Base-by-base conservation (phyloP, 1,140 invertebrate genomes). In the Triops longicaudatus region DNA sequence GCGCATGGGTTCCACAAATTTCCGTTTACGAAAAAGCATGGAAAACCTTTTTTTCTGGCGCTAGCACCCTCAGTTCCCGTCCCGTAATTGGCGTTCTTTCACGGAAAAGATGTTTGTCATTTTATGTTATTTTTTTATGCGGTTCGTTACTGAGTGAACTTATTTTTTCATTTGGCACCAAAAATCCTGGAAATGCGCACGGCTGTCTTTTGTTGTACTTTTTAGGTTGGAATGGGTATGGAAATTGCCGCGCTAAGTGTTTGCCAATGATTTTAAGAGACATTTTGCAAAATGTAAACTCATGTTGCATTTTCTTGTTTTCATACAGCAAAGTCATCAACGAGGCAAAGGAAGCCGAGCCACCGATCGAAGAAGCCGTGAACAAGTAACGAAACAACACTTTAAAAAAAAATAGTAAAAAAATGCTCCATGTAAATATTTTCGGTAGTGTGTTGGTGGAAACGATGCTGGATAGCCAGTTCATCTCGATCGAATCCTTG, bases 261-360 rank as follows among this genome's bases (percentile, higher is more conserved):
- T 37, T 37, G 31, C 31, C n/a, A 42, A n/a, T 63, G 11, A 22
- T 22, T 27, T 50, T 73, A 12, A 26, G 22, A n/a, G 42, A 26
- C 26, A n/a, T 1, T 26, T 76, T 12, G 42, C 26, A 22, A 31
- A n/a, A n/a, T n/a, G 22, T 22, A 74, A 74, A 74, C 17, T 42
- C n/a, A 27, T 74, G n/a, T 10, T 22, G 41, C 26, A 9, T 73
- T 72, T 27, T 37, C 27, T 77, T 63, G 12, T 76, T 11, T 63
- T 72, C 7, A 12, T 77, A 73, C 87, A 89, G 88, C 83, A 88
- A 89, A 87, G 88, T 88, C 76, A 87, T 89, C 81, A 88, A 84
- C 78, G 88, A 90, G 84, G 88, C 89, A 80, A 88, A 86, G 80
- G 88, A 89, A 82, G 85, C 83, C 77, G 87, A 88, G 81, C 26